These are phyloP conservation scores for Calosoma granatense DNA, from an alignment of 1,140 invertebrate genomes.

Conservation along the genomic window DNA sequence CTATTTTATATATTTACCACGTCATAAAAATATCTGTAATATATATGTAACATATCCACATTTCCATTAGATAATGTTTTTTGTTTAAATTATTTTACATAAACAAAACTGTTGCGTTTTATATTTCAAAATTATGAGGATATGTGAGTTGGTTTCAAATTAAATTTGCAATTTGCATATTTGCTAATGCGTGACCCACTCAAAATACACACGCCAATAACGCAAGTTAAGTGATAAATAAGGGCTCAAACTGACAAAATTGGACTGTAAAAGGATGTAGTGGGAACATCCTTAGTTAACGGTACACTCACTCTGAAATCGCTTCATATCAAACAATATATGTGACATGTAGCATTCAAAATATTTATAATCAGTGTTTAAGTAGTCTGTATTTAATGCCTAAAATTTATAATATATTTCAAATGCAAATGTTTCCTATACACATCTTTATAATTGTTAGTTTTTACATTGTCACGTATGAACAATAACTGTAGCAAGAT, in stretches of 20 bases:
- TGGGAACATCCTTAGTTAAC: background rate
- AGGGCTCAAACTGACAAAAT: conserved; percentile 6
- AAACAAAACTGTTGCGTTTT: background rate
- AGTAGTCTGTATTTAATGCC: background rate
- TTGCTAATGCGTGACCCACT: background rate
- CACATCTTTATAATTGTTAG: no score
- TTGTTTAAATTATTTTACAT: background rate
- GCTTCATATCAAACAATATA: background rate
- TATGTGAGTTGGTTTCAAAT: no score
- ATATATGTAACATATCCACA: no score
- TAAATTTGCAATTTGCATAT: background rate
- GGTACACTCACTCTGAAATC: background rate
- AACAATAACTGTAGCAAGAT: no score
- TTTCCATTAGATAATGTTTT: background rate
- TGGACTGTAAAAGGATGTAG: background rate
- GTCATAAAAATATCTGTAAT: background rate
- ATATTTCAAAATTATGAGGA: background rate
- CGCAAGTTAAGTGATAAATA: conserved; percentile 5
- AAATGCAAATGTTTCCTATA: no score
- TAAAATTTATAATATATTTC: no score
- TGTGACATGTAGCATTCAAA: background rate
- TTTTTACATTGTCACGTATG: no score
- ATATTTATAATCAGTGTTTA: background rate
- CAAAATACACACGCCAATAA: background rate
- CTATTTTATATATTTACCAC: background rate